Evolutionary conservation across 1,140 invertebrate genomes (phyloP).

Genomic region (Cherax quadricarinatus): DNA sequence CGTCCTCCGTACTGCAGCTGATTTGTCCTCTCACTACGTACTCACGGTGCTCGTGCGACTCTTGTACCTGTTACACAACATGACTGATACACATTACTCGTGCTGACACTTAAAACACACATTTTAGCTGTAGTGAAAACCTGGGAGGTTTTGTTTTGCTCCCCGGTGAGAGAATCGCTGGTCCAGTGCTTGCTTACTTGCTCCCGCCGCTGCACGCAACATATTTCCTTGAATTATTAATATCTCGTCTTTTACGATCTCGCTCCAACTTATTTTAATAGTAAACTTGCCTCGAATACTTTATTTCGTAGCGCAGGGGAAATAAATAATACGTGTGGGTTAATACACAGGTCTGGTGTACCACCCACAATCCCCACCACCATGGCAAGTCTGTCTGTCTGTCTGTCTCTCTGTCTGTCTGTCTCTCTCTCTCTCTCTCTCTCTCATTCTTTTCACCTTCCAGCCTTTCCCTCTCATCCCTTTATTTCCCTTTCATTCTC

Average conservation of each 20-base stretch:
- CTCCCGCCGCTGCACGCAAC: background rate
- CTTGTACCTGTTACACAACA: background rate
- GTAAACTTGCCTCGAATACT: conserved; percentile 22
- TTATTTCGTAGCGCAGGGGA: conserved; percentile 4
- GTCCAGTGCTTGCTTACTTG: background rate
- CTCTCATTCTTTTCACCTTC: background rate
- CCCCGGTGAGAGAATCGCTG: background rate
- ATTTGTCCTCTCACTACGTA: background rate
- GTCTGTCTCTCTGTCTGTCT: background rate
- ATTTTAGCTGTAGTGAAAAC: background rate
- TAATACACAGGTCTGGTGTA: background rate
- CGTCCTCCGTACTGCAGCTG: background rate
- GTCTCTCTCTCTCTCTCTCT: background rate
- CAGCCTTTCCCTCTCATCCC: background rate
- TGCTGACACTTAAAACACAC: background rate
- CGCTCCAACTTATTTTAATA: conserved; percentile 15
- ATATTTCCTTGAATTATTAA: conserved; percentile 44
- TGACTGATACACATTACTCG: background rate
- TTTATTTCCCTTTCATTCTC: background rate
- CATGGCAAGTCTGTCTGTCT: background rate
- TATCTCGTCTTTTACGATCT: conserved; percentile 38
- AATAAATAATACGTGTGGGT: background rate
- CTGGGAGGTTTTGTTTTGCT: background rate
- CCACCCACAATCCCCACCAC: background rate
- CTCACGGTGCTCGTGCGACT: background rate